phyloP scores from a whole-genome alignment of 1,140 invertebrate species.

The Drosophila orena region DNA sequence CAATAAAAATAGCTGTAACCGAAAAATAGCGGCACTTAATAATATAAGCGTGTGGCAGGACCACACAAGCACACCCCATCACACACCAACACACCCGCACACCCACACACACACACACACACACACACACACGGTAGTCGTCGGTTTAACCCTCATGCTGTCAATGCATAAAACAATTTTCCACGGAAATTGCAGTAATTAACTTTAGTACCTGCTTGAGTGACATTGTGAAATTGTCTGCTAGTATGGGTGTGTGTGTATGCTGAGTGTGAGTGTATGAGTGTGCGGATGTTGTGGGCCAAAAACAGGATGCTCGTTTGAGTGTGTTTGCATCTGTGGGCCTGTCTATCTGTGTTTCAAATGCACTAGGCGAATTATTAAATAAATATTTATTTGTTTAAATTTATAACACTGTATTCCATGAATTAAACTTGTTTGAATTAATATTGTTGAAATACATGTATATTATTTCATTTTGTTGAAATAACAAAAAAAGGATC shows the following conservation, averaged over 20 bases:
- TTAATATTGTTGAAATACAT: too few relatives aligned
- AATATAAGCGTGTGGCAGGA: conserved; percentile 59
- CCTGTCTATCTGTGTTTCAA: conserved; percentile 3
- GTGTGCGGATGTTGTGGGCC: conserved; percentile 9
- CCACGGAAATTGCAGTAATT: conserved; percentile 81
- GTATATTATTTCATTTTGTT: neutral
- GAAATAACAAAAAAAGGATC: neutral
- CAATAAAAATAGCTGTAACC: conserved; percentile 64
- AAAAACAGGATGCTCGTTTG: conserved; percentile 36
- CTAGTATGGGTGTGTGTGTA: conserved; percentile 2
- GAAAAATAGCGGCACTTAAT: conserved; percentile 75
- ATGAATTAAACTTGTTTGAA: neutral
- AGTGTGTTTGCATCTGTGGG: conserved; percentile 18
- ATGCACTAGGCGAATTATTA: neutral
- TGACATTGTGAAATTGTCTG: conserved; percentile 60
- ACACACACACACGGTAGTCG: conserved; percentile 2
- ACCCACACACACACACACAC: neutral
- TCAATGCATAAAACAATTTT: conserved; percentile 82
- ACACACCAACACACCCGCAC: neutral
- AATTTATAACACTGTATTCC: neutral
- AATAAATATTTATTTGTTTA: too few relatives aligned
- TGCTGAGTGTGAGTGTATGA: neutral
- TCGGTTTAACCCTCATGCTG: conserved; percentile 56
- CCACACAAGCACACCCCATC: conserved; percentile 1
- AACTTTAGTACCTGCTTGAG: conserved; percentile 82